Percentiles rank a stretch among this genome's conserved stretches.
phyloP scores from a whole-genome alignment of 2,888 invertebrate genomes.

The Tachina lurida region DNA sequence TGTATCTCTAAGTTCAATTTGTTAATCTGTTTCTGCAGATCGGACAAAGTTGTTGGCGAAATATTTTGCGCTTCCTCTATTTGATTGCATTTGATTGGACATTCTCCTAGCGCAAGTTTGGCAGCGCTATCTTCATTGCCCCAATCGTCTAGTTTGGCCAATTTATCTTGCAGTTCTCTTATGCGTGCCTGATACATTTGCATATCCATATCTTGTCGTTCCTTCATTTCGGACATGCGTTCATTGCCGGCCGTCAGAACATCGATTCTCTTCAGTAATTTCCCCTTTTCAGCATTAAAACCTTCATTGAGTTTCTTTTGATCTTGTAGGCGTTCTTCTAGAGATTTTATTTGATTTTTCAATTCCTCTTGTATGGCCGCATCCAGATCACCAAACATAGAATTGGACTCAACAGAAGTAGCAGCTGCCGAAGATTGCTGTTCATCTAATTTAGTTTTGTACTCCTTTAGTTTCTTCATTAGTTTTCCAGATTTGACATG shows the following conservation, averaged over 20 bases:
- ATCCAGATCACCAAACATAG: conserved; percentile 86
- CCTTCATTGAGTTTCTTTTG: conserved; percentile 85
- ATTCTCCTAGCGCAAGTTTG: not conserved
- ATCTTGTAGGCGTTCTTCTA: conserved; percentile 88
- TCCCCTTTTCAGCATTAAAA: conserved; percentile 87
- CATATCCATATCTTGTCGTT: conserved; percentile 90
- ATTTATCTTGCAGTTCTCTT: conserved; percentile 87
- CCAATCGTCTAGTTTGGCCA: conserved; percentile 85
- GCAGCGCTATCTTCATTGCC: conserved; percentile 67
- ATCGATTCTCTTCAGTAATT: conserved; percentile 88
- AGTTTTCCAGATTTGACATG: conserved; percentile 90
- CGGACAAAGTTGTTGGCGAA: not conserved
- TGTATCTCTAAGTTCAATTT: conserved; percentile 84
- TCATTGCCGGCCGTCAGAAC: conserved; percentile 90
- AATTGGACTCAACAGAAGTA: conserved; percentile 72
- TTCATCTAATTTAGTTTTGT: conserved; percentile 87
- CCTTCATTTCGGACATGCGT: conserved; percentile 90
- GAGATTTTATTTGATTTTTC: conserved; percentile 86
- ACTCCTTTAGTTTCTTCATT: conserved; percentile 92
- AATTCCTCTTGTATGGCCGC: conserved; percentile 92
- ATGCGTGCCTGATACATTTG: conserved; percentile 89
- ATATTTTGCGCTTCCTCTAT: not conserved
- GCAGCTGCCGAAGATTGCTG: conserved; percentile 69
- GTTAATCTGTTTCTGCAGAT: conserved; percentile 80
- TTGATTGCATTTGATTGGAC: not conserved